Conservation (phyloP, 2,113 vertebrate species). For the Gymnobelideus leadbeateri region DNA sequence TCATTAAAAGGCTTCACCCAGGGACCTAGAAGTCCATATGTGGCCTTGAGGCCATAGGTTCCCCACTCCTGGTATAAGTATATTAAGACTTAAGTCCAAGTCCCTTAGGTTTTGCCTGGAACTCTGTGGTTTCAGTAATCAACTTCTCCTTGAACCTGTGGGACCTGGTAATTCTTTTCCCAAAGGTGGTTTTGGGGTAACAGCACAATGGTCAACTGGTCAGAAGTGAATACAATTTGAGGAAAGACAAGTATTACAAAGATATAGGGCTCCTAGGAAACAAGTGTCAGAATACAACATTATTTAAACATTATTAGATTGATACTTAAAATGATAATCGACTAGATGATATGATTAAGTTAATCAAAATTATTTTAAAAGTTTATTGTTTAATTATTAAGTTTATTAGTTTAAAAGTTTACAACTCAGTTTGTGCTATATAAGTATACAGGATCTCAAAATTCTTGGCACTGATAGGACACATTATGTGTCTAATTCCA, state of each 20-base stretch:
- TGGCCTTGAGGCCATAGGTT: too few relatives aligned
- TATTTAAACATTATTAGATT: not conserved
- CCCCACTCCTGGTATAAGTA: too few relatives aligned
- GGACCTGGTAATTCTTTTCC: not conserved
- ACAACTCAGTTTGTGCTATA: not conserved
- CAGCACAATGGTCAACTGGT: not conserved
- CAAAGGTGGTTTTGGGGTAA: not conserved
- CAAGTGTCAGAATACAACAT: not conserved
- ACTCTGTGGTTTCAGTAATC: not conserved
- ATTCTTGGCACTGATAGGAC: not conserved
- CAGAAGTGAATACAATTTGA: not conserved
- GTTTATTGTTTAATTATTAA: not conserved
- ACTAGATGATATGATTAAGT: not conserved
- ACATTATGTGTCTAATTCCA: not conserved
- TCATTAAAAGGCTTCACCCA: too few relatives aligned
- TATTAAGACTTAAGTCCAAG: not conserved
- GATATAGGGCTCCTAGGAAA: not conserved
- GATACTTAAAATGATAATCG: not conserved
- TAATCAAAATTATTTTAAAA: not conserved
- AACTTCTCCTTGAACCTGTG: not conserved
- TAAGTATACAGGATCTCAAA: not conserved
- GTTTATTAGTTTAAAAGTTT: not conserved
- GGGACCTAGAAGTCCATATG: too few relatives aligned
- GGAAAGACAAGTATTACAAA: not conserved
- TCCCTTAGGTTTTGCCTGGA: not conserved